Base-by-base conservation (phyloP, 2,113 vertebrate species). In the Laterallus jamaicensis region DNA sequence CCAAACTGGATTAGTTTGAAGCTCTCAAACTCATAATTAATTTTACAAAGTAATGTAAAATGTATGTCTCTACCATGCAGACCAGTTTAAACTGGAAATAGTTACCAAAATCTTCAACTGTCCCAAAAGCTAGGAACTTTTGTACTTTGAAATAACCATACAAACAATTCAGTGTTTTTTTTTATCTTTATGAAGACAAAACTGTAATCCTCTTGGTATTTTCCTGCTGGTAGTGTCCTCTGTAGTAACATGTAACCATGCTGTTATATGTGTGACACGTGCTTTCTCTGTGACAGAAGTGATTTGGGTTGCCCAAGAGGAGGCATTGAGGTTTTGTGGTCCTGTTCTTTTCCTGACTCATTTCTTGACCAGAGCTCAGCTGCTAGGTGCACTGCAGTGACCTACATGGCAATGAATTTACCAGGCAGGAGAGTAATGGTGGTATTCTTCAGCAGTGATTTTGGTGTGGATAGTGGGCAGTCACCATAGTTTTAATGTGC, bases 181-280 rank as follows among this genome's bases (percentile, higher is more conserved):
- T n/a, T 58, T 55, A 29, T 44, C 7, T 58, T 26, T n/a, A 4
- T 39, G 9, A n/a, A 56, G 31, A 22, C 15, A 32, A 74, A 77
- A 21, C 18, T 82, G 12, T 28, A 31, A 62, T 40, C 3, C 18
- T 47, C 29, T 58, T 37, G 10, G 44, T 84, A 13, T 56, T 60
- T 74, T 81, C 39, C 21, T 64, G 7, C 71, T 80, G 44, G 15
- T 18, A 50, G 9, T 20, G 19, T 58, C 35, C 14, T 5, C 24
- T 24, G 4, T 28, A 56, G 35, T 11, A 29, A 26, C 15, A 8
- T 0, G 0, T 49, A 49, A 49, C 49, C 21, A 49, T 49, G 2
- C 24, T 67, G 10, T 19, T 83, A 52, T 6, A 49, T 11, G 49
- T 49, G 49, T 49, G 22, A 49, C 49, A 21, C 7, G 8, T 49